Base-by-base conservation (phyloP, 2,888 invertebrate genomes). In the Lucinisca nassula region DNA sequence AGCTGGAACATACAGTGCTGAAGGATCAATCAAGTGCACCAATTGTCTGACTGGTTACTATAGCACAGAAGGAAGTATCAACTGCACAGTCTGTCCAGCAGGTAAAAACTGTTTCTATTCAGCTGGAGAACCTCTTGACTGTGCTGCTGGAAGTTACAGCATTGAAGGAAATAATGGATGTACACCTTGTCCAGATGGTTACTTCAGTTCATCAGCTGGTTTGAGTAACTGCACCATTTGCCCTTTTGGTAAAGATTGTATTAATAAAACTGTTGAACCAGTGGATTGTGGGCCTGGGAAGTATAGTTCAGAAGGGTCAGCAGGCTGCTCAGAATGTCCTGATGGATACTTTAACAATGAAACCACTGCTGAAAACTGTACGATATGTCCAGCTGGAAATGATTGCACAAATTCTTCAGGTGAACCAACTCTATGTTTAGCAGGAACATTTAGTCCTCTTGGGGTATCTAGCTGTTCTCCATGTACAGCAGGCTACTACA, bases 181-280 rank as follows among this genome's bases (percentile, higher is more conserved):
- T 81, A 79, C 78, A 45, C 32, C 51, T 27, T 89, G 88, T 83
- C 21, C 79, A 55, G 0, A 49, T 40, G 93, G 93, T 1, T 88
- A 90, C 14, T 95, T 93, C 89, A 91, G 93, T 37, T 61, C 79
- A 6, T 81, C 85, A 4, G 93, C 91, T 1, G 79, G 94, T 6
- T n/a, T n/a, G n/a, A 80, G 73, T 21, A 82, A 87, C 0, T 95
- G 95, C 84, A 92, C 90, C 3, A 80, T 87, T 3, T 95, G 95
- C 86, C 92, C 92, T 73, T 76, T n/a, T 94, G 95, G 61, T 83
- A 82, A 75, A 45, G 74, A 86, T 70, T 91, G 91, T 72, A 75
- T 72, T 35, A 78, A 78, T 27, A 24, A 61, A 32, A 75, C 82
- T 30, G 72, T 77, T 6, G 49, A 32, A 8, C 75, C 75, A 14